Conservation (phyloP, 2,797 vertebrate genomes). For the Melanotaenia parkinsoni region DNA sequence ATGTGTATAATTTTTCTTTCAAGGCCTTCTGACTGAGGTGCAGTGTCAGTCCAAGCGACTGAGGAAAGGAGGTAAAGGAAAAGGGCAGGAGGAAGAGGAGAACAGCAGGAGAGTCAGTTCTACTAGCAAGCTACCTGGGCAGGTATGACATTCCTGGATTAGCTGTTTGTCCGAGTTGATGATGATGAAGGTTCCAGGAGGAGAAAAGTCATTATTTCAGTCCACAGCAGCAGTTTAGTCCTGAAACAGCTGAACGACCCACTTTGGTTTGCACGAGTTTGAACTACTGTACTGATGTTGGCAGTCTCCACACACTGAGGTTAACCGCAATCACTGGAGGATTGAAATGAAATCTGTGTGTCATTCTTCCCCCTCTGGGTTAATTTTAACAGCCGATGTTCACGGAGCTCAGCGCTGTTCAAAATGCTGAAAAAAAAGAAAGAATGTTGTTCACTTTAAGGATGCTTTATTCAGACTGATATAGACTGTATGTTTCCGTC, state of each 20-base stretch:
- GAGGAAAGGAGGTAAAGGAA: slow-evolving; percentile 88
- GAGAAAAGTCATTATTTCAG: background rate
- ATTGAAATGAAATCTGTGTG: background rate
- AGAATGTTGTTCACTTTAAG: background rate
- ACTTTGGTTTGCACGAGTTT: background rate
- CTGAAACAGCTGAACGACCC: too few species aligned
- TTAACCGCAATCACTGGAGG: background rate
- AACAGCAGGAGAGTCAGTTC: slow-evolving; percentile 87
- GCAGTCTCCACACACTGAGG: too few species aligned
- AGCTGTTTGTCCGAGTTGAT: background rate
- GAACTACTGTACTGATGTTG: background rate
- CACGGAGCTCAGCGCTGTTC: background rate
- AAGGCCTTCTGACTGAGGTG: slow-evolving; percentile 94
- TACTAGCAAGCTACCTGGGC: slow-evolving; percentile 85
- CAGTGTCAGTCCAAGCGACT: slow-evolving; percentile 96
- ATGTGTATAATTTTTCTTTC: background rate
- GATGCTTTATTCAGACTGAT: too few species aligned
- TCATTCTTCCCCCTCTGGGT: background rate
- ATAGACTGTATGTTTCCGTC: too few species aligned
- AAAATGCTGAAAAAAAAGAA: background rate
- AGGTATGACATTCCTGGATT: slow-evolving; percentile 72
- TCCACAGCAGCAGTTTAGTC: too few species aligned
- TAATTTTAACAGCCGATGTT: background rate
- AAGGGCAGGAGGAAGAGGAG: slow-evolving; percentile 82
- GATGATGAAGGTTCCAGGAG: background rate